Percentiles rank a stretch among this genome's conserved stretches.
These are phyloP conservation scores for Troides aeacus DNA, from an alignment of 2,888 invertebrate species.

Conservation along the genomic window DNA sequence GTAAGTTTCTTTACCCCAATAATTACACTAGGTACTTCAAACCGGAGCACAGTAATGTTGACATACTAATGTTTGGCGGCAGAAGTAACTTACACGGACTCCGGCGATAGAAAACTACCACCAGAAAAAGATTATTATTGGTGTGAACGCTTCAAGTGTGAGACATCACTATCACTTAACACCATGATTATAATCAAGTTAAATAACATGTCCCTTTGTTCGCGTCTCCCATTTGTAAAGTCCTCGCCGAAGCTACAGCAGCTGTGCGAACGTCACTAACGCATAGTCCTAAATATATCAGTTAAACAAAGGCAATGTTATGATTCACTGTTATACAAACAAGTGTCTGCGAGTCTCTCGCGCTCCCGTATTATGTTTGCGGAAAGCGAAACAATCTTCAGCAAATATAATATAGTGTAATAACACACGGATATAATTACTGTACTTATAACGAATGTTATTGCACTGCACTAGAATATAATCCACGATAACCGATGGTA, in stretches of 20 bases:
- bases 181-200: not conserved
- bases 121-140: too few relatives aligned
- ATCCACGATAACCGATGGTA: too few relatives aligned
- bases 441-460: not conserved
- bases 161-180: too few relatives aligned
- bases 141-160: too few relatives aligned
- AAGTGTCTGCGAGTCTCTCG: slow-evolving; percentile 20
- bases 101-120: too few relatives aligned
- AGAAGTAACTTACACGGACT: too few relatives aligned
- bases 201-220: slow-evolving; percentile 7
- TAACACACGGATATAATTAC: not conserved
- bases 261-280: slow-evolving; percentile 3
- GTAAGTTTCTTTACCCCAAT: too few relatives aligned
- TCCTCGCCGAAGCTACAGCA: not conserved
- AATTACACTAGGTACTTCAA: too few relatives aligned
- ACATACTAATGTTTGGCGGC: too few relatives aligned
- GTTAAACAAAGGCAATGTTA: slow-evolving; percentile 47
- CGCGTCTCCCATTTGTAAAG: not conserved
- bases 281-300: slow-evolving; percentile 19
- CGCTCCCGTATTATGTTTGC: slow-evolving; percentile 2
- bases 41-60: too few relatives aligned
- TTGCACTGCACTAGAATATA: not conserved
- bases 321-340: slow-evolving; percentile 51
- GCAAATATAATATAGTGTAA: slow-evolving; percentile 14
- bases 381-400: slow-evolving; percentile 4